These are phyloP conservation scores for Carettochelys insculpta DNA, from an alignment of 2,113 vertebrate genomes.

Conservation along the genomic window DNA sequence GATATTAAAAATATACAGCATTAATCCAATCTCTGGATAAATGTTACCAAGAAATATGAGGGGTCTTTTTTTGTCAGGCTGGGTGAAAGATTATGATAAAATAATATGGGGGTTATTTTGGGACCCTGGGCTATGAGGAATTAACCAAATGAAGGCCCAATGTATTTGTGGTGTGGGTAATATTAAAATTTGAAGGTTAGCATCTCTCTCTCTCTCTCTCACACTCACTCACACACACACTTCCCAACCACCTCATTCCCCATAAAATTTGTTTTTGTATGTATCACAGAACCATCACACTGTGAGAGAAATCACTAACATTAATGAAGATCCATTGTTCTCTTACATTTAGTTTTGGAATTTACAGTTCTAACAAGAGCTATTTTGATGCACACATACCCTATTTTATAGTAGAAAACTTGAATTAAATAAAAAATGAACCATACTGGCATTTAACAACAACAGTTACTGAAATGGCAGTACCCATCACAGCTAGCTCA, in stretches of 20 bases:
- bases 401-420: conserved; percentile 15
- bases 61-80: conserved; percentile 7
- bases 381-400: not conserved
- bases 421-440: not conserved
- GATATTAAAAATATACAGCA: not conserved
- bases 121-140: not conserved
- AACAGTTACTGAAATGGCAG: not conserved
- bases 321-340: not conserved
- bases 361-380: not conserved
- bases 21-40: not conserved
- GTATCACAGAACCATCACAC: not conserved
- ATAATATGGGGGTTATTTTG: conserved; percentile 25
- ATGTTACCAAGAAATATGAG: not conserved
- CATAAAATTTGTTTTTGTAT: not conserved
- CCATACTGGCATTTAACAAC: not conserved
- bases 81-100: conserved; percentile 36
- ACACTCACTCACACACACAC: not conserved
- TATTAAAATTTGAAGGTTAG: not conserved
- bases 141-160: not conserved
- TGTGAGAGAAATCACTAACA: not conserved
- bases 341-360: not conserved
- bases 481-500: not conserved
- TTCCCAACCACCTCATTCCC: not conserved
- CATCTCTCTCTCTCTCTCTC: too few relatives aligned
- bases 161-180: not conserved